phyloP scores from a whole-genome alignment of 2,888 invertebrate species.

The Ernsta delagoae region DNA sequence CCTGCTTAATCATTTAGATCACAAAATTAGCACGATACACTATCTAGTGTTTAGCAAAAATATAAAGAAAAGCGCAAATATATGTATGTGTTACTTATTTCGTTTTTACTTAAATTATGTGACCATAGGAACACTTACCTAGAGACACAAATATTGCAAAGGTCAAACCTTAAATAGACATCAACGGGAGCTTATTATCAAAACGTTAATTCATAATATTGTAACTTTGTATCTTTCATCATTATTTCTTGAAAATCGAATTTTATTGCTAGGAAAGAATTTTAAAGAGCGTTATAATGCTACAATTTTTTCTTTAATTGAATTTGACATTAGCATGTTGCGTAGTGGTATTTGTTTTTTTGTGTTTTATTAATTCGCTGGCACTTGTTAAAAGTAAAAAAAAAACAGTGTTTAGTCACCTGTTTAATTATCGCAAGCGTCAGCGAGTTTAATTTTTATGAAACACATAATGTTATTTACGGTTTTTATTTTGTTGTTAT shows the following conservation, averaged over 20 bases:
- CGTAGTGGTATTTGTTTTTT: slow-evolving; percentile 22
- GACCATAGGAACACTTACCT: neutral
- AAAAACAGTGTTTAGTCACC: slow-evolving; percentile 27
- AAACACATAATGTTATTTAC: slow-evolving; percentile 1
- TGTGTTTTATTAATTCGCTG: slow-evolving; percentile 28
- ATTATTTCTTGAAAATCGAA: neutral
- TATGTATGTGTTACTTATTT: too few species aligned
- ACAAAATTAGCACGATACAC: too few species aligned
- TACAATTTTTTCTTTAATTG: slow-evolving; percentile 10
- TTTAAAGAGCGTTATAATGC: neutral
- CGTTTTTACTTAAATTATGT: too few species aligned
- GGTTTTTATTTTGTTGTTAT: too few species aligned
- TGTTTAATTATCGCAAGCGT: slow-evolving; percentile 32
- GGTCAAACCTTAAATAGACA: slow-evolving; percentile 61
- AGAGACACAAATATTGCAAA: neutral
- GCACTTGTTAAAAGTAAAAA: slow-evolving; percentile 12
- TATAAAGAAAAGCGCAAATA: too few species aligned
- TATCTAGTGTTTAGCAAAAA: too few species aligned
- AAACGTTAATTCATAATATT: neutral
- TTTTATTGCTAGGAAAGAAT: neutral
- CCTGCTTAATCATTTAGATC: too few species aligned
- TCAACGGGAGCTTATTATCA: slow-evolving; percentile 56
- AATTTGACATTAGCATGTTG: slow-evolving; percentile 15
- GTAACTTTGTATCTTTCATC: neutral
- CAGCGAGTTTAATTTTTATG: slow-evolving; percentile 12